These are phyloP conservation scores for Venturia canescens DNA, from an alignment of 1,140 invertebrate genomes.

Conservation along the genomic window DNA sequence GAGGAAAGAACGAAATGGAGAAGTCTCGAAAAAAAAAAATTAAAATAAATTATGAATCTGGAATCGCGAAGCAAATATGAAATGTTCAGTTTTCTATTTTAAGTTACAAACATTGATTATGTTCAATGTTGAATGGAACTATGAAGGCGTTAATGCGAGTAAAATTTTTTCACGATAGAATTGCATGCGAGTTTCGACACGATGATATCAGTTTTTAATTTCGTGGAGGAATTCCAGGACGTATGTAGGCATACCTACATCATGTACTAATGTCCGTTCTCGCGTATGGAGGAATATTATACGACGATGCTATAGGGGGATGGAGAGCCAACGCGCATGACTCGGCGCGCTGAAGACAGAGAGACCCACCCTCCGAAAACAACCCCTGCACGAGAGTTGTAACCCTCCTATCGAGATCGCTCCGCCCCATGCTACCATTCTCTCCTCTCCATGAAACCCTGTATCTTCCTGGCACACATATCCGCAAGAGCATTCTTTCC, in stretches of 20 bases:
- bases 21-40: too few species aligned
- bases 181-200: background rate
- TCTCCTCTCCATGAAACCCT: conserved; percentile 4
- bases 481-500: conserved; percentile 1
- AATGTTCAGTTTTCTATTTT: too few species aligned
- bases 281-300: background rate
- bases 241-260: background rate
- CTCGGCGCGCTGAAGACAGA: conserved; percentile 62
- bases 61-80: too few species aligned
- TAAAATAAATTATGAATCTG: too few species aligned
- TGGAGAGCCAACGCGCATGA: conserved; percentile 64
- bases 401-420: conserved; percentile 72
- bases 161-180: too few species aligned
- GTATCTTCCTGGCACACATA: background rate
- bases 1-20: too few species aligned
- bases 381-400: conserved; percentile 65
- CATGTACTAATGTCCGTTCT: background rate
- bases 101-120: too few species aligned
- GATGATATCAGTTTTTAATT: background rate
- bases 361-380: conserved; percentile 71
- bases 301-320: conserved; percentile 13
- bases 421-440: conserved; percentile 70
- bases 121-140: too few species aligned
- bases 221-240: background rate
- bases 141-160: too few species aligned